These are phyloP conservation scores for Tragelaphus eurycerus DNA, from an alignment of 2,797 vertebrate genomes.

Conservation along the genomic window DNA sequence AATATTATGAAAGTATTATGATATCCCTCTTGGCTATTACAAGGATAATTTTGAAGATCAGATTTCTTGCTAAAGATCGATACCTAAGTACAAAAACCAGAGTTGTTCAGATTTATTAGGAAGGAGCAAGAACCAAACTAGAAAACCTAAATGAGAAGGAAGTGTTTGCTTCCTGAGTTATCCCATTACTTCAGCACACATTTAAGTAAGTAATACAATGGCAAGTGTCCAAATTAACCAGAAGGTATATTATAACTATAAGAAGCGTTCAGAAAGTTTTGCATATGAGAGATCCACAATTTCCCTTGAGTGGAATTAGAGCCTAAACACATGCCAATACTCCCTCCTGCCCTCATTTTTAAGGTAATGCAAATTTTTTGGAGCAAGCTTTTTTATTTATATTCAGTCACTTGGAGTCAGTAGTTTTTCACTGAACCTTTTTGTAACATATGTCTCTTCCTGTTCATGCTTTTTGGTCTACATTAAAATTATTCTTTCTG, in stretches of 20 bases:
- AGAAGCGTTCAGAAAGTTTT: neutral
- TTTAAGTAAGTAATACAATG: constrained; percentile 35
- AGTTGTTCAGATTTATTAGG: neutral
- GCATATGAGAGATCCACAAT: neutral
- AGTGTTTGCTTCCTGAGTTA: neutral
- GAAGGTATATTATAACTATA: accelerated
- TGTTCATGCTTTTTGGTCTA: neutral
- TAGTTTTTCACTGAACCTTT: neutral
- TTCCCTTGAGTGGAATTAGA: neutral
- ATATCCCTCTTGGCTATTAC: neutral
- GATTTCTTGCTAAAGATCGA: neutral
- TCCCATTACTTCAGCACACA: neutral
- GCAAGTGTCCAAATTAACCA: neutral
- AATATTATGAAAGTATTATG: neutral
- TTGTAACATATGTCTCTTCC: neutral
- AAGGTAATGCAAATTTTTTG: neutral
- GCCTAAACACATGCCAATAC: neutral
- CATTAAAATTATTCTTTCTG: neutral
- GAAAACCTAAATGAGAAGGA: constrained; percentile 27
- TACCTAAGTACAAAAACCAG: neutral
- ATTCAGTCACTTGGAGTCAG: neutral
- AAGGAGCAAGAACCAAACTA: constrained; percentile 22
- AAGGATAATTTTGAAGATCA: neutral
- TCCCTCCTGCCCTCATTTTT: neutral
- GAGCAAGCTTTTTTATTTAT: neutral